Base-by-base conservation (phyloP, 2,888 invertebrate species). In the Formica aserva region DNA sequence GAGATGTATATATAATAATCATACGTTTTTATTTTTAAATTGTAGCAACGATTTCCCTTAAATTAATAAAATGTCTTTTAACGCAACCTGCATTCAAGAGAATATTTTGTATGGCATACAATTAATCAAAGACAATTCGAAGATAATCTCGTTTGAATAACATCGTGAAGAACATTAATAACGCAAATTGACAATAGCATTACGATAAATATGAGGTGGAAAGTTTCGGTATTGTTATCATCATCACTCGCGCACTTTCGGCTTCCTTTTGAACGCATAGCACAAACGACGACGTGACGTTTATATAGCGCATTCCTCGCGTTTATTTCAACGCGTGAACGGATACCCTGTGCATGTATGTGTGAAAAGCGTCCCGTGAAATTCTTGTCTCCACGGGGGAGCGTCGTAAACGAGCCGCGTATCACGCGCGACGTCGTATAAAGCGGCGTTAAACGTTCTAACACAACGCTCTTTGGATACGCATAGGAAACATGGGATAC, bases 241-340 rank as follows among this genome's bases (percentile, higher is more conserved):
- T 45, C 45, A 8, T 57, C 8, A 52, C 11, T 41, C 41, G 22
- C 60, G 26, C 45, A 35, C 32, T 80, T 80, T 60, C 32, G 35
- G 8, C 18, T 45, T 26, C 13, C 60, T 71, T 80, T 80, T 52
- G 71, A 60, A 60, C 35, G 32, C 57, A 13, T 57, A 41, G 8
- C 67, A 35, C 67, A 41, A 32, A 55, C 77, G 71, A 18, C 67
- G 22, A 48, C 22, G 60, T 45, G 41, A 71, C 78, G 71, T 72
- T 71, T 80, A 80, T 45, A 60, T 45, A 71, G 45, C 22, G 32
- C 60, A 71, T 80, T 62, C 78, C 78, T 26, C 45, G 29, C 78
- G 71, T 71, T 45, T 63, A 32, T 81, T 48, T 76, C 76, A 35
- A 29, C 81, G 38, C 52, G 38, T 9, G 41, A 29, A 38, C 65